phyloP scores from a whole-genome alignment of 2,888 invertebrate species.

The Lacanobia wlatinum region DNA sequence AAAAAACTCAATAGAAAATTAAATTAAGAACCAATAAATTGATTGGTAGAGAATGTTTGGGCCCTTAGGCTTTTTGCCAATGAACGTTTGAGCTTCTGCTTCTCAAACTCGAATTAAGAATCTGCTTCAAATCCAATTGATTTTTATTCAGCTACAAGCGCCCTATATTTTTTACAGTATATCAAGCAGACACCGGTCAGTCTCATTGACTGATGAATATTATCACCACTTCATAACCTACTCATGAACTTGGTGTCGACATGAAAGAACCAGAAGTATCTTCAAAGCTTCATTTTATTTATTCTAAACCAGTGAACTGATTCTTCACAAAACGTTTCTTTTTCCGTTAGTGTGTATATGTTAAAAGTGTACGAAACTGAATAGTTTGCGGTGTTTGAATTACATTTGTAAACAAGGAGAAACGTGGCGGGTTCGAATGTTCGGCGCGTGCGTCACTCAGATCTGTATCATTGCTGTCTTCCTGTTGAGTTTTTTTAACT shows the following conservation, averaged over 20 bases:
- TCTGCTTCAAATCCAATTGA: too few species aligned
- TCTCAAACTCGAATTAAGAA: too few species aligned
- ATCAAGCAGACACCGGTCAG: background rate
- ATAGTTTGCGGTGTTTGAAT: slow-evolving; percentile 57
- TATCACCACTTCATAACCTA: background rate
- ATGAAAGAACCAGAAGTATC: slow-evolving; percentile 20
- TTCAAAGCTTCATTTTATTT: slow-evolving; percentile 30
- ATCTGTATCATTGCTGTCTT: slow-evolving; percentile 45
- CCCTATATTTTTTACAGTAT: too few species aligned
- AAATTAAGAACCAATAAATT: too few species aligned
- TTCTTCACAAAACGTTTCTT: slow-evolving; percentile 23
- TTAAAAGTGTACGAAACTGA: slow-evolving; percentile 43
- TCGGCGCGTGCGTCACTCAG: slow-evolving; percentile 51
- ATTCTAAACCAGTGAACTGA: slow-evolving; percentile 28
- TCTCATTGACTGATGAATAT: background rate
- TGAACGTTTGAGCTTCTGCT: too few species aligned
- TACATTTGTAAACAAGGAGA: slow-evolving; percentile 59
- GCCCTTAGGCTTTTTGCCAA: too few species aligned
- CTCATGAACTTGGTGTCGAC: background rate
- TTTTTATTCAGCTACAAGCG: too few species aligned
- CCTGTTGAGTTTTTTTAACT: slow-evolving; percentile 46
- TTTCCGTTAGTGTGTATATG: slow-evolving; percentile 25
- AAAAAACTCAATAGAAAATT: too few species aligned
- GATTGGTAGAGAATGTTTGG: too few species aligned
- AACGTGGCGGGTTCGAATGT: slow-evolving; percentile 44